Base-by-base conservation (phyloP, 1,140 invertebrate genomes). In the Temnothorax nylanderi region DNA sequence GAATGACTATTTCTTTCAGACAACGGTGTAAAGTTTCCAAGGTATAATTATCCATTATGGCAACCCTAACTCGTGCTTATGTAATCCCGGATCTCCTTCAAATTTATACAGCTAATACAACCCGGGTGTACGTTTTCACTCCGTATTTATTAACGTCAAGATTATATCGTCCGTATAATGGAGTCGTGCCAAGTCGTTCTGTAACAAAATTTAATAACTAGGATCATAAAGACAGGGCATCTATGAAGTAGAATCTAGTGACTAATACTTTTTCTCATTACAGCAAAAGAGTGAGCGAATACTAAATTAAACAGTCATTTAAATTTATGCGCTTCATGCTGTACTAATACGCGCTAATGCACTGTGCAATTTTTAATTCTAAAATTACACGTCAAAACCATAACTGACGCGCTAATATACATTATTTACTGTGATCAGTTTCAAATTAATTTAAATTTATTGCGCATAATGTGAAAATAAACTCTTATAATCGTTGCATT, bases 81-180 rank as follows among this genome's bases (percentile, higher is more conserved):
- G 56, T 84, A 75, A 74, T 84, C 67, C 41, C n/a, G 67, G 18
- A 84, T 56, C 69, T 34, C 6, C 54, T 60, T 75, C 37, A 49
- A 84, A 84, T 84, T 84, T 84, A 84, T 84, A 75, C 11, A 18
- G 54, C 51, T 84, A 84, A 74, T 72, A 60, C 54, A 21, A 11
- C 37, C 32, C 26, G 37, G 65, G 64, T 32, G 41, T 82, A 37
- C 54, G 21, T 58, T 82, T 74, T 56, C 80, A 60, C 65, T 47
- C 26, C 54, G 4, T 84, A 84, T 74, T 84, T 84, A 84, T 84
- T 84, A 84, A 84, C 69, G 54, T 84, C 54, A 37, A 74, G 80
- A 84, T 74, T 74, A 74, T 47, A 60, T 32, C 54, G 41, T 41
- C 26, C 8, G 13, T 49, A 18, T 74, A 84, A 84, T 75, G 26